Conservation (phyloP, 2,797 vertebrate species). For the Danio albolineatus region DNA sequence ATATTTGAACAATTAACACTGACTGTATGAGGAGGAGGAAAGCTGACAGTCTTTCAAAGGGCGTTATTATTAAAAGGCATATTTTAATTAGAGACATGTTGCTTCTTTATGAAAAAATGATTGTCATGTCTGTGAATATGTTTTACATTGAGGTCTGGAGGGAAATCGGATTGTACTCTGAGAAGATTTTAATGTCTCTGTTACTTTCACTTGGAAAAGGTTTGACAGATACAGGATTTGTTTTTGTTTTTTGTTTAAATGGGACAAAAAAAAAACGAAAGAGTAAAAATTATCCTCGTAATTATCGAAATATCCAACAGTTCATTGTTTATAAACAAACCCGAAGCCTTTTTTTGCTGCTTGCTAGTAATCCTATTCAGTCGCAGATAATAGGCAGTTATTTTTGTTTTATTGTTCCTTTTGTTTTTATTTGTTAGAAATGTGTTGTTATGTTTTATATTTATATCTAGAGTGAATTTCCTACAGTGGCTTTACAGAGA, state of each 20-base stretch:
- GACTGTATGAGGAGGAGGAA: slow-evolving; percentile 81
- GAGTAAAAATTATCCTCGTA: too few relatives aligned
- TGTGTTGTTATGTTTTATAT: too few relatives aligned
- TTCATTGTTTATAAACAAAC: not conserved
- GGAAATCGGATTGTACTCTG: slow-evolving; percentile 54
- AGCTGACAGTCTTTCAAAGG: slow-evolving; percentile 83
- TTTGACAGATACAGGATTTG: not conserved
- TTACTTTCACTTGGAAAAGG: not conserved
- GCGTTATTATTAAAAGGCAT: slow-evolving; percentile 84
- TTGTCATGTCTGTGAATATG: slow-evolving; percentile 84
- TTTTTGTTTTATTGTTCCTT: too few relatives aligned
- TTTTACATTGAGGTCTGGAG: slow-evolving; percentile 80
- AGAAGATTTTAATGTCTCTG: not conserved
- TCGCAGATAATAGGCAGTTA: not conserved
- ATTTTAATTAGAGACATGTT: slow-evolving; percentile 87
- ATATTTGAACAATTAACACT: slow-evolving; percentile 90
- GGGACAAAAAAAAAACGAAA: too few relatives aligned
- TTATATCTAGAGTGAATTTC: too few relatives aligned
- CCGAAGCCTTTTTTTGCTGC: not conserved
- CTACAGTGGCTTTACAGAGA: too few relatives aligned
- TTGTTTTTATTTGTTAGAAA: too few relatives aligned
- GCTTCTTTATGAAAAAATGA: slow-evolving; percentile 85
- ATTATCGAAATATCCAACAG: too few relatives aligned
- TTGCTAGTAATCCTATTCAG: not conserved
- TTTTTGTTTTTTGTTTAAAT: too few relatives aligned